A percentile compares a stretch with the other conserved stretches of the same genome.
These are phyloP conservation scores for Agrypnus murinus DNA, from an alignment of 2,888 invertebrate genomes.

Conservation along the genomic window DNA sequence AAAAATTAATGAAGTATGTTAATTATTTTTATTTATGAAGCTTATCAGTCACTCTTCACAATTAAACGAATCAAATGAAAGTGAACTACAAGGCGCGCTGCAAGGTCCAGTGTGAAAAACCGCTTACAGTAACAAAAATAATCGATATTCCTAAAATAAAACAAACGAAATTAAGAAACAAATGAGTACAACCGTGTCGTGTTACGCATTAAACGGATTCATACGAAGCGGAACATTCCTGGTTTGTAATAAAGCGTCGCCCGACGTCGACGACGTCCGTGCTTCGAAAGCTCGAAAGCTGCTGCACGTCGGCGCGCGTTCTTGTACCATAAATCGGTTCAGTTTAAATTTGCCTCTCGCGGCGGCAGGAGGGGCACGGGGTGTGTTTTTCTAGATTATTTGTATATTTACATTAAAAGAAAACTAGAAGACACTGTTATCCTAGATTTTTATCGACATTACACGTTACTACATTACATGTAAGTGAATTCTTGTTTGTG, in stretches of 20 bases:
- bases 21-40: too few species aligned
- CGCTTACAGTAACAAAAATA: background rate
- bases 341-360: constrained; percentile 31
- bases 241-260: background rate
- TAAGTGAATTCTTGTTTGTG: constrained; percentile 1
- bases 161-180: background rate
- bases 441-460: background rate
- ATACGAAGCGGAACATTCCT: background rate
- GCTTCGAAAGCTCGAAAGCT: constrained; percentile 43
- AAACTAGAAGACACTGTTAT: background rate
- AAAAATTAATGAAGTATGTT: too few species aligned
- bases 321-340: background rate
- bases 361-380: constrained; percentile 10
- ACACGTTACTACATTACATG: background rate
- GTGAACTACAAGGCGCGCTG: too few species aligned
- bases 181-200: background rate
- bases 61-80: too few species aligned
- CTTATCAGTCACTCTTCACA: too few species aligned
- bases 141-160: background rate
- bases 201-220: background rate
- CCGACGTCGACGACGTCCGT: constrained; percentile 45
- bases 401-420: background rate
- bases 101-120: too few species aligned
- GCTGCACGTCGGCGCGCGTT: constrained; percentile 31
- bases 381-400: background rate